These are phyloP conservation scores for Dynastes hyllus DNA, from an alignment of 2,888 invertebrate genomes.

Conservation along the genomic window DNA sequence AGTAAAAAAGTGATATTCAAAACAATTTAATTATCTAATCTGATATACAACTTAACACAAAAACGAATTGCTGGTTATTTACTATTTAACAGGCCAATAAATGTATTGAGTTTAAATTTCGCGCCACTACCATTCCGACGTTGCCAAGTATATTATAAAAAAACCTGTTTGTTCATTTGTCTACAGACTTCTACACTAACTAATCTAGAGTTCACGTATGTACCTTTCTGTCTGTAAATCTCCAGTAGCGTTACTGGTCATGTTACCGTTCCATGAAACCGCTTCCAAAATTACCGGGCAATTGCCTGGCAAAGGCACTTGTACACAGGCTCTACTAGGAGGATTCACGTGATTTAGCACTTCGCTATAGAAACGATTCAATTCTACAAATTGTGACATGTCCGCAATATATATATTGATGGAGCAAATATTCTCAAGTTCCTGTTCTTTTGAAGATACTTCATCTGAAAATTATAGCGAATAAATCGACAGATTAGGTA, in stretches of 20 bases:
- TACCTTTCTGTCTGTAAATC: constrained; percentile 65
- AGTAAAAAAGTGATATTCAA: too few relatives aligned
- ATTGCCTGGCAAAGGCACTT: constrained; percentile 79
- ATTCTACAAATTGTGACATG: constrained; percentile 84
- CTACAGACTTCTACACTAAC: too few relatives aligned
- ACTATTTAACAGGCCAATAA: too few relatives aligned
- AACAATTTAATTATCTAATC: too few relatives aligned
- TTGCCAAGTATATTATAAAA: too few relatives aligned
- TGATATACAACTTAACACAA: too few relatives aligned
- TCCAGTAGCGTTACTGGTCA: constrained; percentile 62
- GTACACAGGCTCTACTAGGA: constrained; percentile 90
- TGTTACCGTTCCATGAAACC: constrained; percentile 74
- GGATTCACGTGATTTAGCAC: constrained; percentile 86
- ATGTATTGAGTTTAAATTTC: too few relatives aligned
- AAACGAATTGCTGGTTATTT: too few relatives aligned
- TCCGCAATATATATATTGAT: constrained; percentile 89
- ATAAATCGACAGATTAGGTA: too few relatives aligned
- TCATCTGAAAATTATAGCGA: constrained; percentile 71
- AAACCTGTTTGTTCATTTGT: too few relatives aligned
- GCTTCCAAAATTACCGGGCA: constrained; percentile 87
- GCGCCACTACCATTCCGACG: too few relatives aligned
- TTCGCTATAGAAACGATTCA: constrained; percentile 86
- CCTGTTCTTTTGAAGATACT: constrained; percentile 72
- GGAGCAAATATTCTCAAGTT: constrained; percentile 82
- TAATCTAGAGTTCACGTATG: constrained; percentile 49